A percentile compares a stretch with the other conserved stretches of the same genome.
These are phyloP conservation scores for Cosmia pyralina DNA, from an alignment of 2,888 invertebrate species.

Conservation along the genomic window DNA sequence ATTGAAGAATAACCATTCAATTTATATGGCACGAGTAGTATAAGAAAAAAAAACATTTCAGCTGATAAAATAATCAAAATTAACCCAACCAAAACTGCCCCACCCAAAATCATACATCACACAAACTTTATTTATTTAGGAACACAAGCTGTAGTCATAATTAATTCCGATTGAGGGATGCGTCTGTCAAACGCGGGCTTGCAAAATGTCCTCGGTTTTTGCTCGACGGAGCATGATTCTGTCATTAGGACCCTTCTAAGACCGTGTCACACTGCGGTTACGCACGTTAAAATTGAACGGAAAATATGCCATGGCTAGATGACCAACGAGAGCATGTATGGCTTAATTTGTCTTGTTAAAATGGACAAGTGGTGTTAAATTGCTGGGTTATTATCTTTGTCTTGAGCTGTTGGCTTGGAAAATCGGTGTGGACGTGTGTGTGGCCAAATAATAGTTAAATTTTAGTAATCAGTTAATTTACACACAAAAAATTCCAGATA, in stretches of 20 bases:
- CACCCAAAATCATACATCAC: slow-evolving; percentile 16
- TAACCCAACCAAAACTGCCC: background rate
- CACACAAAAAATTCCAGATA: too few relatives aligned
- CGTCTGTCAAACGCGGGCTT: slow-evolving; percentile 69
- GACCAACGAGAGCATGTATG: slow-evolving; percentile 53
- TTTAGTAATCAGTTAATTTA: too few relatives aligned
- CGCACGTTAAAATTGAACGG: slow-evolving; percentile 59
- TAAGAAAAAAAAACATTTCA: background rate
- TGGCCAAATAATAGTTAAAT: background rate
- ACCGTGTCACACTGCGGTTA: slow-evolving; percentile 62
- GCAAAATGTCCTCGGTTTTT: slow-evolving; percentile 73
- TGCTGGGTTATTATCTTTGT: slow-evolving; percentile 40
- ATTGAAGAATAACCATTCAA: background rate
- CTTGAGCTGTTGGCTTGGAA: slow-evolving; percentile 39
- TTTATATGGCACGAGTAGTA: background rate
- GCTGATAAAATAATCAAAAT: slow-evolving; percentile 13
- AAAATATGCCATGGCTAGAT: slow-evolving; percentile 67
- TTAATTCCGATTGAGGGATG: slow-evolving; percentile 76
- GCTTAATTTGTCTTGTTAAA: slow-evolving; percentile 60
- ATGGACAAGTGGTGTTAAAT: slow-evolving; percentile 59
- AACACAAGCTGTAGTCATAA: slow-evolving; percentile 58
- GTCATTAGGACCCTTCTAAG: slow-evolving; percentile 75
- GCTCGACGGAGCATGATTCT: slow-evolving; percentile 77
- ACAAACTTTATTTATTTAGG: slow-evolving; percentile 51
- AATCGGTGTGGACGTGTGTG: slow-evolving; percentile 36